These are phyloP conservation scores for Psittacara wagleri DNA, from an alignment of 2,113 vertebrate species.

Conservation along the genomic window DNA sequence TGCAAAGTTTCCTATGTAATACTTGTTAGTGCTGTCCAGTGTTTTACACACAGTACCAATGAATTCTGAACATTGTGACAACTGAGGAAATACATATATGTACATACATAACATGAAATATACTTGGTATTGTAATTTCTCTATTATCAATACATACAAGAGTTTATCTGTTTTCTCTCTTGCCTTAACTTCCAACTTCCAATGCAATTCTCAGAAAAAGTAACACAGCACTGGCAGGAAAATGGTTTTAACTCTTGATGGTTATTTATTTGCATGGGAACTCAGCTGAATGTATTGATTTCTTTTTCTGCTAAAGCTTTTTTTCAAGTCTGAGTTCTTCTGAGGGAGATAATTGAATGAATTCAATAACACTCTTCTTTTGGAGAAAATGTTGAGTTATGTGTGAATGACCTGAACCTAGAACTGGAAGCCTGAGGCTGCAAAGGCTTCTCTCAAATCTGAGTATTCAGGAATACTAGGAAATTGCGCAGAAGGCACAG, in stretches of 20 bases:
- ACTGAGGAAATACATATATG: accelerated
- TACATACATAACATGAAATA: neutral
- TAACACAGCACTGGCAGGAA: neutral
- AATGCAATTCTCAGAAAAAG: neutral
- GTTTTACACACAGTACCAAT: neutral
- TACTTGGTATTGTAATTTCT: neutral
- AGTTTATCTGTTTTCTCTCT: neutral
- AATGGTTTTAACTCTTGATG: neutral
- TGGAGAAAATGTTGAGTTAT: neutral
- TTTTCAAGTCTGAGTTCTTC: neutral
- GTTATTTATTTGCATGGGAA: neutral
- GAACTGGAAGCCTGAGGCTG: neutral
- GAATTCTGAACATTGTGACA: neutral
- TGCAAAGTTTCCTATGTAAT: neutral
- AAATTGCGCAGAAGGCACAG: neutral
- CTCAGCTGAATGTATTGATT: neutral
- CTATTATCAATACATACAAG: neutral
- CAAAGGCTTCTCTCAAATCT: neutral
- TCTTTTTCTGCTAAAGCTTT: neutral
- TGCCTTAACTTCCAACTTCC: neutral
- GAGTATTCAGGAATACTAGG: neutral
- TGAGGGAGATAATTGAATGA: neutral
- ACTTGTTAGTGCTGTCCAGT: neutral
- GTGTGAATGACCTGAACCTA: neutral
- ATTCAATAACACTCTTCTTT: neutral